These are phyloP conservation scores for Agrochola lychnidis DNA, from an alignment of 2,888 invertebrate species.

Conservation along the genomic window DNA sequence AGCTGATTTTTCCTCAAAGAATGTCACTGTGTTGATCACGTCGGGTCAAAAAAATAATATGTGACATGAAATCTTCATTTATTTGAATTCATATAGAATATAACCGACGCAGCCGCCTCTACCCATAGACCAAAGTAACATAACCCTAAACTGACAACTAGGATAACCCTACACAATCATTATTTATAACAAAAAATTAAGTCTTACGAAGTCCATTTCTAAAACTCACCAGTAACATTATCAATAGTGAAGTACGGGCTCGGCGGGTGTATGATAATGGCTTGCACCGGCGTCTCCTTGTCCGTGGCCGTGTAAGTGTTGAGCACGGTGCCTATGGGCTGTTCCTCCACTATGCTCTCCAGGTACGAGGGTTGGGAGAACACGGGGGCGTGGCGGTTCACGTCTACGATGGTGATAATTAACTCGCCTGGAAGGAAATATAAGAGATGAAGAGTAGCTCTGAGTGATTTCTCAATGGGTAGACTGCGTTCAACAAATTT, in stretches of 20 bases:
- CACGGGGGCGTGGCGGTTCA: conserved; percentile 92
- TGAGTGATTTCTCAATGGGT: background rate
- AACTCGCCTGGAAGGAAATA: conserved; percentile 84
- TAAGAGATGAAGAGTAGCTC: background rate
- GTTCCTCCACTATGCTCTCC: conserved; percentile 93
- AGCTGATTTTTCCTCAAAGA: background rate
- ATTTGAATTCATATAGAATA: too few species aligned
- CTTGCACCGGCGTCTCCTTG: conserved; percentile 95
- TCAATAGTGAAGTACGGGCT: conserved; percentile 95
- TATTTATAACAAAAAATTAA: too few species aligned
- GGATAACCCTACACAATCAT: too few species aligned
- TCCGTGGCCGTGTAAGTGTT: conserved; percentile 95
- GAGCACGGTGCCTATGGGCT: conserved; percentile 94
- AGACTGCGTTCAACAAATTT: background rate
- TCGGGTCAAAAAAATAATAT: too few species aligned
- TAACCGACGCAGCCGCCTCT: too few species aligned
- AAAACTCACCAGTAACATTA: conserved; percentile 92
- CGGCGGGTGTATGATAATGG: conserved; percentile 93
- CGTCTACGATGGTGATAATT: conserved; percentile 93
- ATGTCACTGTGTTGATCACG: background rate
- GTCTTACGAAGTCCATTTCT: too few species aligned
- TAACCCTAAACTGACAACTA: too few species aligned
- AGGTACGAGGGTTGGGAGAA: conserved; percentile 86
- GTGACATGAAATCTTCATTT: too few species aligned
- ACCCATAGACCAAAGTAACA: too few species aligned